These are phyloP conservation scores for Nansenia antarctica DNA, from an alignment of 2,113 vertebrate genomes.

Conservation along the genomic window DNA sequence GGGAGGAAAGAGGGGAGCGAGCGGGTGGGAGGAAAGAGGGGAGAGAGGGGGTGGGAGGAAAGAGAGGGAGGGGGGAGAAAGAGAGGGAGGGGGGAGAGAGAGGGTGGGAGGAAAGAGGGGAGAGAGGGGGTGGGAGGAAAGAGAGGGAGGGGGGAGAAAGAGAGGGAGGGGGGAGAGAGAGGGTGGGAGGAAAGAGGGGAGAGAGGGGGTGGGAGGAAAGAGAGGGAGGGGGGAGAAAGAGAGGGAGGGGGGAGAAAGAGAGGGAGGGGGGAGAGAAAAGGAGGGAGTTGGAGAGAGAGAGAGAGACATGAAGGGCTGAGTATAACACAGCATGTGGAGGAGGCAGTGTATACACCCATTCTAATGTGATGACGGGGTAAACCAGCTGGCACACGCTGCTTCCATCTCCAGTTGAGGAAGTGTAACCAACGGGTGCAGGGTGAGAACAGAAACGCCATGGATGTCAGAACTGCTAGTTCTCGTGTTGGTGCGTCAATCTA, in stretches of 20 bases:
- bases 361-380: not conserved
- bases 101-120: not conserved
- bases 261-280: not conserved
- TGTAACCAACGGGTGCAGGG: conserved; percentile 64
- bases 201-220: not conserved
- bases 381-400: not conserved
- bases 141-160: not conserved
- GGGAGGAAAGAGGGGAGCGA: no score
- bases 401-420: not conserved
- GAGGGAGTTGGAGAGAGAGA: not conserved
- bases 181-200: not conserved
- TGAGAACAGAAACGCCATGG: conserved; percentile 56
- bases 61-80: not conserved
- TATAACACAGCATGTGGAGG: not conserved
- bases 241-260: not conserved
- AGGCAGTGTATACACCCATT: no score
- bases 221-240: not conserved
- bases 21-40: no score
- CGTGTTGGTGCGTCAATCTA: conserved; percentile 59
- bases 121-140: not conserved
- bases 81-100: no score
- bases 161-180: not conserved
- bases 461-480: conserved; percentile 47
- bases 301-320: not conserved
- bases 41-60: not conserved